A percentile compares a stretch with the other conserved stretches of the same genome.
Conservation (phyloP, 2,797 vertebrate genomes). For the Todus mexicanus region DNA sequence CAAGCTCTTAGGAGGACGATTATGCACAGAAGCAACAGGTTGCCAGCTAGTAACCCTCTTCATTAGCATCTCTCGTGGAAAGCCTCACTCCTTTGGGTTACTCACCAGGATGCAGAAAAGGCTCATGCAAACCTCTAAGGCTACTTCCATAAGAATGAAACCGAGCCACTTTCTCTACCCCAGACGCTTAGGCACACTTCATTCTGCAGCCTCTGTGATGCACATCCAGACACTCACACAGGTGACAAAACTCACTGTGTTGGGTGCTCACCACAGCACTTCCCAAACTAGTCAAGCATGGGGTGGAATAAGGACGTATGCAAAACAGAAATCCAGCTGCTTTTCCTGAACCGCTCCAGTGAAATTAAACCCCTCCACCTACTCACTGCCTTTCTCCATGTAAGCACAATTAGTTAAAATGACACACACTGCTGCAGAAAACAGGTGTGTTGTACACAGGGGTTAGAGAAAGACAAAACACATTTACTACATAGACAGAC, state of each 20-base stretch:
- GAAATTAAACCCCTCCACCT: slow-evolving; percentile 7
- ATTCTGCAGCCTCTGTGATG: not conserved
- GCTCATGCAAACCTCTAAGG: not conserved
- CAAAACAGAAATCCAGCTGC: not conserved
- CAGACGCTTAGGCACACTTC: not conserved
- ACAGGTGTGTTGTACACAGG: not conserved
- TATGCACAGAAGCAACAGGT: not conserved
- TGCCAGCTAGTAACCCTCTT: not conserved
- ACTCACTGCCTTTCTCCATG: not conserved
- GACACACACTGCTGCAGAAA: not conserved
- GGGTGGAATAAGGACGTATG: not conserved
- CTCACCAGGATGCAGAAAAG: not conserved
- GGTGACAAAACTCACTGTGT: not conserved
- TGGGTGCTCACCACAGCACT: not conserved
- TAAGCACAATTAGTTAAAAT: not conserved
- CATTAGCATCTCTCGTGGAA: not conserved
- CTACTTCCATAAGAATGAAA: not conserved
- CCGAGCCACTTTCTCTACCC: not conserved
- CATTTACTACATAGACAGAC: not conserved
- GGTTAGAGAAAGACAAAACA: not conserved
- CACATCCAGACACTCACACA: not conserved
- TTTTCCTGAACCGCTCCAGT: not conserved
- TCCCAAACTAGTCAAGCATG: not conserved
- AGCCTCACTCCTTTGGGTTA: not conserved
- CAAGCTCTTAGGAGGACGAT: not conserved